Evolutionary conservation across 2,113 vertebrate species (phyloP).

Genomic region (Apodemus sylvaticus): DNA sequence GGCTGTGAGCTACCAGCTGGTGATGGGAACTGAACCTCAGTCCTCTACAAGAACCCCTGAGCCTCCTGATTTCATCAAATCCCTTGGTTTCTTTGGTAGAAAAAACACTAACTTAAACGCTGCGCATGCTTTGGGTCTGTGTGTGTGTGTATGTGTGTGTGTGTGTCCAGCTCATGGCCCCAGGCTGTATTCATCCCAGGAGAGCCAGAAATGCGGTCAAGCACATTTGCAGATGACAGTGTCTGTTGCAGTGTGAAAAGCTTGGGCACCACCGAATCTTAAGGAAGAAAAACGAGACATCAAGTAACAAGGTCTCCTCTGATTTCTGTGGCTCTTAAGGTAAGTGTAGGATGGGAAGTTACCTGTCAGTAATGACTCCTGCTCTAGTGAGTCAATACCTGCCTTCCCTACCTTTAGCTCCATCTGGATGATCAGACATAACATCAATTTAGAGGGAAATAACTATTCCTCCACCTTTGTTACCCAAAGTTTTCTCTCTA

Average conservation of each 20-base stretch:
- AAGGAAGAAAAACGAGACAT: background rate
- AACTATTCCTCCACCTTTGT: background rate
- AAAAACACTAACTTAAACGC: background rate
- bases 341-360: background rate
- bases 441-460: background rate
- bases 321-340: slow-evolving; percentile 33
- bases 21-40: background rate
- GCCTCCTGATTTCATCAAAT: background rate
- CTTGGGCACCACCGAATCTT: background rate
- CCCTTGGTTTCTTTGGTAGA: background rate
- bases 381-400: background rate
- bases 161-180: background rate
- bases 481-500: background rate
- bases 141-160: no score
- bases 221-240: background rate
- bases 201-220: no score
- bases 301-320: background rate
- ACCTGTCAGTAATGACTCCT: background rate
- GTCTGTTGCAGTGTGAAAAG: background rate
- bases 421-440: background rate
- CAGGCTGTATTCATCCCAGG: background rate
- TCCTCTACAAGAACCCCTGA: background rate
- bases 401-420: background rate
- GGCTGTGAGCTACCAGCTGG: background rate
- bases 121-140: no score